Evolutionary conservation across 2,888 invertebrate genomes (phyloP).

Genomic region (Malacosoma neustria): DNA sequence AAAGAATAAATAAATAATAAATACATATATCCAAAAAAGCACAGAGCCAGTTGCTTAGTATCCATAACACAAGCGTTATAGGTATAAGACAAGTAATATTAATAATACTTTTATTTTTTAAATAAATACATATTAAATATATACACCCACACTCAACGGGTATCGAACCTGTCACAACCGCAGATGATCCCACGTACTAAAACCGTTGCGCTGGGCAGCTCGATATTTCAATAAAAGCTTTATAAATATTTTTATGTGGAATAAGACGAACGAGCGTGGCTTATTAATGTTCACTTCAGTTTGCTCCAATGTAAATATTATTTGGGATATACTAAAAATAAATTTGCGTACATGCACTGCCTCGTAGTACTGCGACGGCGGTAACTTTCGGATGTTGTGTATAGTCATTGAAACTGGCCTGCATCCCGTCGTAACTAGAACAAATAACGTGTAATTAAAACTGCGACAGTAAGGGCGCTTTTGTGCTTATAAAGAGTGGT

Average conservation of each 20-base stretch:
- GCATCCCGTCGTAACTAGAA: constrained; percentile 64
- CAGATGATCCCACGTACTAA: no score
- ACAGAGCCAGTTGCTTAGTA: no score
- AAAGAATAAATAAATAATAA: no score
- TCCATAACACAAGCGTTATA: no score
- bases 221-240: constrained; percentile 25
- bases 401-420: constrained; percentile 43
- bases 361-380: neutral
- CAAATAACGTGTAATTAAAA: constrained; percentile 54
- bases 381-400: constrained; percentile 16
- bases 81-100: no score
- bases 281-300: constrained; percentile 24
- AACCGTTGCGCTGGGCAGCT: neutral
- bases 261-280: constrained; percentile 10
- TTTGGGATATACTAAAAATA: constrained; percentile 41
- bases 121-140: no score
- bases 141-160: no score
- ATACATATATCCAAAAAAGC: no score
- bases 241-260: constrained; percentile 5
- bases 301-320: constrained; percentile 34
- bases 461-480: constrained; percentile 41
- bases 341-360: constrained; percentile 16
- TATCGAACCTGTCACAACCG: no score
- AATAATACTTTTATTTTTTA: no score
- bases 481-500: constrained; percentile 40